Conservation (phyloP, 1,140 invertebrate species). For the Theocolax elegans region DNA sequence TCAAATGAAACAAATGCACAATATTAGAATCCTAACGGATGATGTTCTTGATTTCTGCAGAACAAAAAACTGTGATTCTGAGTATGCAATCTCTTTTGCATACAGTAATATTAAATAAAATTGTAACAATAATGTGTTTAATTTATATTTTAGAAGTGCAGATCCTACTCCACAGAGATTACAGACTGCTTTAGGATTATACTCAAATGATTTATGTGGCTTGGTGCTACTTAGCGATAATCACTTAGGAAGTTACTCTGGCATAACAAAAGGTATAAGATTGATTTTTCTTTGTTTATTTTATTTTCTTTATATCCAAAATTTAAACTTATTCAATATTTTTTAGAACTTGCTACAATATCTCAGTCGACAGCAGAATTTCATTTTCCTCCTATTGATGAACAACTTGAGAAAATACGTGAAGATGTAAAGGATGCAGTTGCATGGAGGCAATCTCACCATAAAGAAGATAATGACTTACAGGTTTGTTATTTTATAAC, state of each 20-base stretch:
- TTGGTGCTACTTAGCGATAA: conserved; percentile 87
- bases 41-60: conserved; percentile 89
- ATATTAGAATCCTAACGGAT: conserved; percentile 89
- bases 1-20: conserved; percentile 98
- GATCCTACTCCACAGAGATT: conserved; percentile 81
- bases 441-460: conserved; percentile 66
- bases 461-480: conserved; percentile 59
- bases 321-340: conserved; percentile 1
- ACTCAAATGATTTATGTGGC: conserved; percentile 90
- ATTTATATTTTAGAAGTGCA: conserved; percentile 61
- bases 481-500: conserved; percentile 49
- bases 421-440: conserved; percentile 69
- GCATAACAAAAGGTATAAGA: conserved; percentile 75
- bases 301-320: conserved; percentile 13
- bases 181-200: conserved; percentile 93
- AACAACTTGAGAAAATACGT: conserved; percentile 84
- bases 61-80: conserved; percentile 69
- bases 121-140: too few species aligned
- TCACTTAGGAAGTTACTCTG: conserved; percentile 79
- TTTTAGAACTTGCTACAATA: conserved; percentile 71
- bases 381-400: conserved; percentile 88
- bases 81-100: too few species aligned
- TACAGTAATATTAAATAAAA: background rate
- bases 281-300: conserved; percentile 10
- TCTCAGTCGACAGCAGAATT: conserved; percentile 83